Evolutionary conservation across 2,113 vertebrate species (phyloP), one percentile per base, ranked within the genome.

Genomic region (Dolichotis patagonum): DNA sequence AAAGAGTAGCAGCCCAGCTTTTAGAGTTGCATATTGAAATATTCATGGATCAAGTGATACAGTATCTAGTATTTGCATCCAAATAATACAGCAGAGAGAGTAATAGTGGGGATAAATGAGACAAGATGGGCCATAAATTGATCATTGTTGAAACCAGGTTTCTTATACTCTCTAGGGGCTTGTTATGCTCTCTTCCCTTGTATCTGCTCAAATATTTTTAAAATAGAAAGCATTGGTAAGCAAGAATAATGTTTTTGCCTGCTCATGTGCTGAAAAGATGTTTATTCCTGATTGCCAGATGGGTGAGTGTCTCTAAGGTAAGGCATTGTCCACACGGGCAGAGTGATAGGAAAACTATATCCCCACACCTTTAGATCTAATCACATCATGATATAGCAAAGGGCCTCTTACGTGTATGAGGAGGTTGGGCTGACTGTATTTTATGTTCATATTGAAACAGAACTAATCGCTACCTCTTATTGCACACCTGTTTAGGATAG

Each of bases 171-270:
- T 91, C 73, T 81, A 93, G 73, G 46, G 32, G 7, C 93, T 91
- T 9, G 43, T 71, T 90, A 65, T 26, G 9, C 32, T 95, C 49
- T 85, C 49, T 90, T 94, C 24, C 54, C 38, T 83, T 91, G 32
- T 65, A 5, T 49, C 24, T 82, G 62, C 86, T 94, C 54, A 92
- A 95, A 85, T 24, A 71, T 94, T 94, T 96, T 91, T 87, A 92
- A 96, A 90, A 63, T 78, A 63, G 60, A 96, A 90, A 90, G 35
- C 85, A 65, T 2, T 71, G 6, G n/a, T 82, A 35, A 90, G 58
- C 35, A 67, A 96, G 52, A 94, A 88, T 81, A 73, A 85, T 52
- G 41, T 88, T 78, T 46, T 19, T 65, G 85, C 38, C 63, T 65
- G 14, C 8, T 88, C 81, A 1, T 1, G 43, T 71, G 43, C 84